Base-by-base conservation (phyloP, 2,797 vertebrate species). In the Pelodytes ibericus region DNA sequence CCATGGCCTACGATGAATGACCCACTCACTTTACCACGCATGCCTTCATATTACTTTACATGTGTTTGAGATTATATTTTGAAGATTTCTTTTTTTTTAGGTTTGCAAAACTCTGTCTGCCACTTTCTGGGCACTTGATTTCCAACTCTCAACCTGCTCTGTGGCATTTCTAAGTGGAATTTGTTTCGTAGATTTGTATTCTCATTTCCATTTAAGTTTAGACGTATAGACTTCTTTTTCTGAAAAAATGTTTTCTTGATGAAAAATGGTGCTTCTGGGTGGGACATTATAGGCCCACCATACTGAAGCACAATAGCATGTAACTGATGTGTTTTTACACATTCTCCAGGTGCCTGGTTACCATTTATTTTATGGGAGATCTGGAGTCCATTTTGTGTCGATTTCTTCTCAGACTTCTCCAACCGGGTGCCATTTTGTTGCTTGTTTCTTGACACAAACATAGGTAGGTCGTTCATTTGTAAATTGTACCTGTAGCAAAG, bases 401-500 rank as follows among this genome's bases (percentile, higher is more conserved):
- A 10, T 20, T 57, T 73, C 30, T 39, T 22, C n/a, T 11, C 44
- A 15, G 22, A 2, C 20, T 25, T n/a, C 10, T 3, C 1, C n/a
- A 31, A 30, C 15, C 22, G 66, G 1, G 6, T 1, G 18, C 67
- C 39, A 30, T 57, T 22, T 10, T 69, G 41, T 25, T 3, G 16
- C 0, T 62, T 68, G 11, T 57, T 57, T 51, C 8, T 68, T 57
- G 47, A 39, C 2, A 41, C 24, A 67, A 56, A 18, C 18, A 53
- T 13, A 60, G 71, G 41, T 11, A 65, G 51, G 0, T 67, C 69
- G 31, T 63, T 79, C 22, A 72, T 39, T n/a, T 78, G 75, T 53
- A 78, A 65, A 24, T 59, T 72, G 30, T 72, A 78, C 30, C n/a
- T 61, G 29, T 71, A 18, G 25, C 76, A 79, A 56, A 61, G 63